These are phyloP conservation scores for Anaspis maculata DNA, from an alignment of 2,888 invertebrate species.

Conservation along the genomic window DNA sequence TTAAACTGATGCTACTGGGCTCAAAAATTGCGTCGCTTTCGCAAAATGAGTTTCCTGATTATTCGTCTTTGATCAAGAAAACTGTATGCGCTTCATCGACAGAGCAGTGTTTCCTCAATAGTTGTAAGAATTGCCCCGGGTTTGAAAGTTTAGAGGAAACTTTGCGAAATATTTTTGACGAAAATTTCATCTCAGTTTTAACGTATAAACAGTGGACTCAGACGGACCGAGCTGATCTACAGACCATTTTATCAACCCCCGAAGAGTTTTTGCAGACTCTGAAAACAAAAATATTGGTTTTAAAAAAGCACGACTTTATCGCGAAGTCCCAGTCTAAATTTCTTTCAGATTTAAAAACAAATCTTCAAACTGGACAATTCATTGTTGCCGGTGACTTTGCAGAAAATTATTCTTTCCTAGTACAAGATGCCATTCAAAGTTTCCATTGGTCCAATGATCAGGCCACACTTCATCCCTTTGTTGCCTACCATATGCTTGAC, in stretches of 20 bases:
- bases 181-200: not conserved
- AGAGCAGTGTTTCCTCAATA: not conserved
- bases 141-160: not conserved
- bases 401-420: constrained; percentile 2
- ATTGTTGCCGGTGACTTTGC: constrained; percentile 2
- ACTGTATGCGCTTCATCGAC: not conserved
- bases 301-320: not conserved
- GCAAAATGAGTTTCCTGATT: not conserved
- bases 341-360: too few species aligned
- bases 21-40: not conserved
- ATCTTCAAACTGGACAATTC: not conserved
- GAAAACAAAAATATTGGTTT: not conserved
- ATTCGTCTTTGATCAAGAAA: not conserved
- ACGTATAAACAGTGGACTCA: not conserved
- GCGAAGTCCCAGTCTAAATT: constrained; percentile 1
- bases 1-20: constrained; percentile 1
- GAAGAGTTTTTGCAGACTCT: not conserved
- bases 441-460: too few species aligned
- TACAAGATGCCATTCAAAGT: constrained; percentile 1
- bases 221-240: not conserved
- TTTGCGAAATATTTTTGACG: not conserved
- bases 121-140: constrained; percentile 1
- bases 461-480: too few species aligned
- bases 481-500: too few species aligned
- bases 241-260: not conserved